These are phyloP conservation scores for Drosophila sordidula DNA, from an alignment of 2,888 invertebrate species.

Conservation along the genomic window DNA sequence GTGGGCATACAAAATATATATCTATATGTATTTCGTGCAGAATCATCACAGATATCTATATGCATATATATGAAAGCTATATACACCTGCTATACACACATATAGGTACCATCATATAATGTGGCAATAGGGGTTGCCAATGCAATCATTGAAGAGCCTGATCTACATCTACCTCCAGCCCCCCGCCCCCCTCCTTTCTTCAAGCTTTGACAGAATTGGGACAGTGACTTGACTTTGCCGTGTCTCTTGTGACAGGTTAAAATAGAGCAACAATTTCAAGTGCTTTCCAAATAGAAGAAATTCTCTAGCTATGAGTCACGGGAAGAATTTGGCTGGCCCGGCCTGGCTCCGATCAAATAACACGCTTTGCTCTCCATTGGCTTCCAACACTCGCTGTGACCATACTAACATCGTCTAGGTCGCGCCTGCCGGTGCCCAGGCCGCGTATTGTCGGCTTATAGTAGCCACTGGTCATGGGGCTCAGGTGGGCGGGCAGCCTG, in stretches of 20 bases:
- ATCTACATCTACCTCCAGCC: conserved; percentile 5
- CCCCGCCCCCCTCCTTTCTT: conserved; percentile 1
- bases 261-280: conserved; percentile 32
- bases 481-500: conserved; percentile 84
- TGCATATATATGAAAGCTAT: conserved; percentile 20
- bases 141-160: conserved; percentile 19
- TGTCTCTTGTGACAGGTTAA: conserved; percentile 74
- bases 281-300: conserved; percentile 26
- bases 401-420: conserved; percentile 83
- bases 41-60: conserved; percentile 17
- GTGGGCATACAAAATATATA: conserved; percentile 41
- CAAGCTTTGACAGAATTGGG: conserved; percentile 65
- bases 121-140: conserved; percentile 49
- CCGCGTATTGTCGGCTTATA: conserved; percentile 85
- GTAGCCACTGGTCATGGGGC: conserved; percentile 83
- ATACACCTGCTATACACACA: conserved; percentile 51
- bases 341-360: conserved; percentile 19
- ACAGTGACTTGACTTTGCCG: conserved; percentile 57
- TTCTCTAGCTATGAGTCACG: conserved; percentile 49
- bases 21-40: conserved; percentile 2
- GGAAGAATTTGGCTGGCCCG: conserved; percentile 13
- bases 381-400: conserved; percentile 30
- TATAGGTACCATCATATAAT: conserved; percentile 23
- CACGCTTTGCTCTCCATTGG: conserved; percentile 54
- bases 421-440: conserved; percentile 78